Conservation (phyloP, 2,113 vertebrate genomes). For the Syngnathus typhle region DNA sequence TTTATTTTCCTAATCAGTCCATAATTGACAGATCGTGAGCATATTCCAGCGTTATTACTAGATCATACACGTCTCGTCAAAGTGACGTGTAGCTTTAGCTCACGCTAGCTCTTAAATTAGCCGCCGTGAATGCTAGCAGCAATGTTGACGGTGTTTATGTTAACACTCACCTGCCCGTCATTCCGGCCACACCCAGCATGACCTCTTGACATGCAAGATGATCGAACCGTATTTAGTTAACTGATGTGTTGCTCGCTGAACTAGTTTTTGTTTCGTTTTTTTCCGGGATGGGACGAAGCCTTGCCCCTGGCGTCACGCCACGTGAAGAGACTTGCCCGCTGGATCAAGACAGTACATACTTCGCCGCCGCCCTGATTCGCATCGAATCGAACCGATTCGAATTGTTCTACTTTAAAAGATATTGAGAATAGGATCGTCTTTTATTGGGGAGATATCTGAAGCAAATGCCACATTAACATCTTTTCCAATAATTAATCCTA, state of each 20-base stretch:
- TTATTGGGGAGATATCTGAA: background rate
- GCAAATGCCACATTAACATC: background rate
- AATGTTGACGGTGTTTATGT: background rate
- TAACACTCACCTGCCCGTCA: slow-evolving; percentile 68
- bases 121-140: background rate
- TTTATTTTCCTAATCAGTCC: background rate
- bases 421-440: no score
- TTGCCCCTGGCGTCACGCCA: no score
- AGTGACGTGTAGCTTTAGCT: slow-evolving; percentile 38
- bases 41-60: background rate
- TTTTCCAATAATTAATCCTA: no score
- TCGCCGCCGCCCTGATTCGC: no score
- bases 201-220: slow-evolving; percentile 18
- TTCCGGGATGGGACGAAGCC: background rate
- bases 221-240: background rate
- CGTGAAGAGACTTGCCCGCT: background rate
- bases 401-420: no score
- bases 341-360: no score
- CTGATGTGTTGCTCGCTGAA: background rate
- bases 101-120: slow-evolving; percentile 1
- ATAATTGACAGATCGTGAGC: no score
- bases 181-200: slow-evolving; percentile 71
- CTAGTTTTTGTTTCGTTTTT: background rate
- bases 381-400: background rate
- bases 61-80: background rate